Evolutionary conservation across 53 echinoderm and acorn worm genomes (phyloP), one percentile per base, ranked within the genome.

Genomic region (Apostichopus leukothele): DNA sequence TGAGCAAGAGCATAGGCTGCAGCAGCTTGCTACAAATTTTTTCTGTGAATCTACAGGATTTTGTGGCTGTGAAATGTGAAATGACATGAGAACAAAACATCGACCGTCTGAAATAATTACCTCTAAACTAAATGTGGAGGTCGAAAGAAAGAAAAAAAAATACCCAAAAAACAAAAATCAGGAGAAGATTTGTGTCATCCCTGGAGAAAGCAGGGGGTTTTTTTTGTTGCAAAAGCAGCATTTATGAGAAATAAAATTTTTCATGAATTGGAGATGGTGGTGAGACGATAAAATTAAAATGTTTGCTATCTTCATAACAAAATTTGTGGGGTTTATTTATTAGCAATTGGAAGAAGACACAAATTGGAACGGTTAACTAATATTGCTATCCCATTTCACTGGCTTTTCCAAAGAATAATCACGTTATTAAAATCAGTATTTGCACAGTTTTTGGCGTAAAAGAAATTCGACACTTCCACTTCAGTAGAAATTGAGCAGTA

Each of bases 31-130:
- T 81, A 81, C 53, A 14, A 51, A 9, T 16, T 19, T 19, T 6
- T 79, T 71, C 6, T 81, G 81, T 19, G 53, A 81, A 81, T 57
- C 81, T 81, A 81, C 81, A 18, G 53, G 81, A 81, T 14, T 18
- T 50, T 19, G 81, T 81, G 80, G 55, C 80, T 54, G 54, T 80
- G 81, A 25, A 80, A 12, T 81, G 81, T 81, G 81, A 59, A 39
- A 59, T 9, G 22, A 81, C 55, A 63, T 11, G 63, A 18, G 20
- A 18, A n/a, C 13, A 6, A n/a, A 19, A 71, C 71, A 19, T 6
- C 21, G 20, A 19, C 71, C 18, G 71, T 16, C 71, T n/a, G 18
- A 71, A n/a, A 19, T 63, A 16, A 13, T 63, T 13, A 71, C 71
- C 71, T 71, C 71, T 71, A 71, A 13, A 71, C 71, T 6, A 71